Evolutionary conservation across 2,113 vertebrate species (phyloP).

Genomic region (Cinclus cinclus): DNA sequence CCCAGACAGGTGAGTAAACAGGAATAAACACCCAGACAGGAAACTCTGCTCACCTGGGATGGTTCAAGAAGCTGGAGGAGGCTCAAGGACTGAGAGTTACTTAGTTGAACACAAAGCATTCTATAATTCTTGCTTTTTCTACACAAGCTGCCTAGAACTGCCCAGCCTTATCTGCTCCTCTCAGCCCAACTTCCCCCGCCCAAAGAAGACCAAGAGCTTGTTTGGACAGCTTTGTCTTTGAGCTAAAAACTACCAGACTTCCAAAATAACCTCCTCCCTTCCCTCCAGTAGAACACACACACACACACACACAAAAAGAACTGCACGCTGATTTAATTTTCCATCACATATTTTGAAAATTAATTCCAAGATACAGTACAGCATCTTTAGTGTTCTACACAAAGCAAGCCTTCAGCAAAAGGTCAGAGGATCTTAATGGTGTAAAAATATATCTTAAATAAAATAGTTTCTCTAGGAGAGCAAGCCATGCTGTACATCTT

Average conservation of each 20-base stretch:
- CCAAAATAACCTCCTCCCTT: neutral
- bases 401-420: slow-evolving; percentile 66
- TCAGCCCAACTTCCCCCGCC: neutral
- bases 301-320: neutral
- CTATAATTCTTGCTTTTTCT: neutral
- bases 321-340: slow-evolving; percentile 26
- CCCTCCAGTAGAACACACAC: neutral
- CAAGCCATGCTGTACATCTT: slow-evolving; percentile 32
- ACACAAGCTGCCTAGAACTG: neutral
- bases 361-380: slow-evolving; percentile 43
- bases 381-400: slow-evolving; percentile 68
- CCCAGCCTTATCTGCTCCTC: neutral
- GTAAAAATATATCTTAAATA: slow-evolving; percentile 76
- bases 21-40: neutral
- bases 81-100: neutral
- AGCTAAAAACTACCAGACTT: neutral
- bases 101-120: neutral
- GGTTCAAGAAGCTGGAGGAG: neutral
- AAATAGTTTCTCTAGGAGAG: slow-evolving; percentile 74
- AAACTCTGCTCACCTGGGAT: neutral
- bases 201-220: neutral
- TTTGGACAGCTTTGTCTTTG: neutral
- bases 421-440: slow-evolving; percentile 63
- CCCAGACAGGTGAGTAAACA: neutral
- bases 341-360: slow-evolving; percentile 47